phyloP scores from a whole-genome alignment of 2,797 vertebrate genomes.

The Sebastes oblongus region DNA sequence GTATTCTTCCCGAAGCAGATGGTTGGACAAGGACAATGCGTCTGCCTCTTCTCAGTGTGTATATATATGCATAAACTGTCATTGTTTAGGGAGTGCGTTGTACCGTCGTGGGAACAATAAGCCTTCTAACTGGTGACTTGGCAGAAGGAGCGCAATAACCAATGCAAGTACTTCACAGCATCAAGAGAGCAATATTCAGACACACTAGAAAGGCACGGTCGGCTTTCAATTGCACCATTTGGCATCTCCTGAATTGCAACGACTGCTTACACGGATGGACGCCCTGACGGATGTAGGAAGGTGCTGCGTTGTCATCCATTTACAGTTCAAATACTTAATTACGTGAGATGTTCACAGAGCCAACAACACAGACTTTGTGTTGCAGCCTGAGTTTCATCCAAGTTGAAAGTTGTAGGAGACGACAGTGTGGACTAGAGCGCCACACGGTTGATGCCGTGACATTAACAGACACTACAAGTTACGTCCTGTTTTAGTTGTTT shows the following conservation, averaged over 20 bases:
- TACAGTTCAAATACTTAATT: neutral
- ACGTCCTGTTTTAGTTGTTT: slow-evolving; percentile 2
- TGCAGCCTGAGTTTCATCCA: too few relatives aligned
- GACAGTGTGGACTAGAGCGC: slow-evolving; percentile 12
- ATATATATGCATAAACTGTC: slow-evolving; percentile 9
- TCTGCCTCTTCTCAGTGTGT: neutral
- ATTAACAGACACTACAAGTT: slow-evolving; percentile 1
- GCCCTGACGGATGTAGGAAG: neutral
- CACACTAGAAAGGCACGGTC: neutral
- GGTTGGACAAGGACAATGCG: neutral
- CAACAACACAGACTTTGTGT: neutral
- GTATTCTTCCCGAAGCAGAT: slow-evolving; percentile 11
- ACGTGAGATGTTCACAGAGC: neutral
- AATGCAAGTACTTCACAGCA: neutral
- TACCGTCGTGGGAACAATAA: slow-evolving; percentile 2
- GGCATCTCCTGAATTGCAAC: neutral
- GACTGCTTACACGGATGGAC: neutral
- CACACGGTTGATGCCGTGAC: slow-evolving; percentile 5
- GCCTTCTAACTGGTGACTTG: slow-evolving; percentile 5
- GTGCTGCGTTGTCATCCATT: slow-evolving; percentile 3
- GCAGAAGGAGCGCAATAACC: slow-evolving; percentile 7
- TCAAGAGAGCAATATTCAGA: neutral
- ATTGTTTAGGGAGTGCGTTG: neutral
- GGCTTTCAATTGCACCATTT: neutral
- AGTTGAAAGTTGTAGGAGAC: neutral